Base-by-base conservation (phyloP, 2,888 invertebrate species). In the Mimachlamys varia region DNA sequence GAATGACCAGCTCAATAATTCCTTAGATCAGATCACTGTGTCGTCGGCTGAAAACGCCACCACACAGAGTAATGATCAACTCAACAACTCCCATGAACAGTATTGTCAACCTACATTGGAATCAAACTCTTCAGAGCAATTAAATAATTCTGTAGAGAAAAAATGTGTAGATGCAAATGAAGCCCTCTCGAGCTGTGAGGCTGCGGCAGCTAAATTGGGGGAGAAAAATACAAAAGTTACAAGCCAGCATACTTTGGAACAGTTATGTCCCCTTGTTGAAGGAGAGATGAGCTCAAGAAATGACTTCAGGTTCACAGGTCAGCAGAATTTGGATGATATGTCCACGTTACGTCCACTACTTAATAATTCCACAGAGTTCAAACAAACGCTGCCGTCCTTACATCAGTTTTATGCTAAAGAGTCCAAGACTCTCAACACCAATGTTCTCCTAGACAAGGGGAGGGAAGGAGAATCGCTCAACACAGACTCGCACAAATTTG, bases 381-480 rank as follows among this genome's bases (percentile, higher is more conserved):
- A 92, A 76, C 90, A 92, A 44, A 90, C 89, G 58, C 92, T 95
- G 12, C 94, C 94, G 0, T 92, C 93, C 19, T 92, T 97, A 53
- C 97, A 97, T 92, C 97, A 97, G 91, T 97, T 97, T 92, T 96
- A 96, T 94, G 96, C 97, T 62, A 97, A 97, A 95, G 97, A 97
- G 92, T 97, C 97, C 0, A 97, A 97, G 95, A 97, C 97, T 0
- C 97, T 97, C 87, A 97, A 97, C 94, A 97, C 97, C 0, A 97
- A 97, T 95, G 97, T 97, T 58, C 92, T 96, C 12, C 94, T 96
- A 13, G 93, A 94, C 1, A 94, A 94, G 44, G 95, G 95, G 62
- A 94, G 92, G 38, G 93, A 97, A 89, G 97, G 97, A 92, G 97
- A 97, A 89, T 96, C 97, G 89, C 97, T 97, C 50, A 96, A 97